Evolutionary conservation across 1,140 invertebrate species (phyloP).

Genomic region (Drosophila novamexicana): DNA sequence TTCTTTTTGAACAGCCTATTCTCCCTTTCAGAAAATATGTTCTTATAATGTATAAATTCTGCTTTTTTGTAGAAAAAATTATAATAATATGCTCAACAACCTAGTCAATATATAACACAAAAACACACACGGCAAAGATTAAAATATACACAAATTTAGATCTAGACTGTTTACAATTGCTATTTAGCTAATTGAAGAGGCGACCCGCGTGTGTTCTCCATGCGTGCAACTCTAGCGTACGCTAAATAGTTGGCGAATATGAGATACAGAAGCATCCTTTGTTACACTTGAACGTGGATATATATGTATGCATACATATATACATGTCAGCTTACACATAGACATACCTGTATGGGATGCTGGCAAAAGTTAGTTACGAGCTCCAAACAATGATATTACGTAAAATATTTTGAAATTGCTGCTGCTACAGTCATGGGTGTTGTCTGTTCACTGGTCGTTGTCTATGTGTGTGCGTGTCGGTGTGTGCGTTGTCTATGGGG

Average conservation of each 20-base stretch:
- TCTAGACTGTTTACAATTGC: neutral
- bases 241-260: constrained; percentile 77
- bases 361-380: constrained; percentile 79
- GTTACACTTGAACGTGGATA: constrained; percentile 14
- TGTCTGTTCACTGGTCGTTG: constrained; percentile 17
- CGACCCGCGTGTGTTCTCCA: constrained; percentile 38
- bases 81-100: too few relatives aligned
- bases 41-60: too few relatives aligned
- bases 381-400: constrained; percentile 81
- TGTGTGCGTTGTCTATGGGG: constrained; percentile 24
- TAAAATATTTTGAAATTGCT: constrained; percentile 82
- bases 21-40: too few relatives aligned
- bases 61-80: too few relatives aligned
- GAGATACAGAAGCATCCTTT: constrained; percentile 51
- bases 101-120: too few relatives aligned
- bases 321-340: constrained; percentile 5
- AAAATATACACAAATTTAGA: neutral
- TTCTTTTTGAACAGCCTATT: too few relatives aligned
- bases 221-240: constrained; percentile 51
- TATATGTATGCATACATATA: neutral
- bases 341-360: constrained; percentile 49
- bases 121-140: neutral
- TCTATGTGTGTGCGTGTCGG: constrained; percentile 28
- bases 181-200: constrained; percentile 14
- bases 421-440: constrained; percentile 23